A percentile compares a stretch with the other conserved stretches of the same genome.
Conservation (phyloP, 30 jellyfish, hydroid and myxozoan species). For the Cassiopea xamachana region DNA sequence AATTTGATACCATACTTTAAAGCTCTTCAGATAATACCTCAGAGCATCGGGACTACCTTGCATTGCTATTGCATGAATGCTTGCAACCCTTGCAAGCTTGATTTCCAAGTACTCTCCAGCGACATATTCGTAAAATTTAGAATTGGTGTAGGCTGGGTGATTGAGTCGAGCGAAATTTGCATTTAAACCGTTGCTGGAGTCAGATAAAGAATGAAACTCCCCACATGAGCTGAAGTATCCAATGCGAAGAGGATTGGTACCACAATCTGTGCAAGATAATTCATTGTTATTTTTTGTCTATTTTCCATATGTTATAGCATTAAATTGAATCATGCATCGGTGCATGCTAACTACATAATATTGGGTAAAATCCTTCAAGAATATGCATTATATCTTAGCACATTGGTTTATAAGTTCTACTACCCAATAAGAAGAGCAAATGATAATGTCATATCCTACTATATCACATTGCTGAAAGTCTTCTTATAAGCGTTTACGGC, state of each 20-base stretch:
- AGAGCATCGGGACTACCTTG: constrained; percentile 38
- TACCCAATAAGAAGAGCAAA: too few relatives aligned
- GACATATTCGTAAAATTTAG: constrained; percentile 11
- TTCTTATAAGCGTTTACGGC: too few relatives aligned
- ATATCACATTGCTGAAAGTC: too few relatives aligned
- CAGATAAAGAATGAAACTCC: constrained; percentile 14
- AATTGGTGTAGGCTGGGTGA: constrained; percentile 27
- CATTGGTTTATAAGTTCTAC: too few relatives aligned
- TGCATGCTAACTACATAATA: too few relatives aligned
- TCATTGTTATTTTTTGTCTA: too few relatives aligned
- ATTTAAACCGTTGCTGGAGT: constrained; percentile 2
- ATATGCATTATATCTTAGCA: too few relatives aligned
- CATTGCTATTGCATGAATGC: constrained; percentile 13
- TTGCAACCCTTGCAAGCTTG: constrained; percentile 4
- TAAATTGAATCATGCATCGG: too few relatives aligned
- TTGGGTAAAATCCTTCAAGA: too few relatives aligned
- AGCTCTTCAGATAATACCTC: constrained; percentile 24
- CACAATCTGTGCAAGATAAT: constrained; percentile 2
- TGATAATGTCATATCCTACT: too few relatives aligned
- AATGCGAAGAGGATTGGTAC: constrained; percentile 21
- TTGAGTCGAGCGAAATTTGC: constrained; percentile 35
- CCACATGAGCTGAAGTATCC: constrained; percentile 30
- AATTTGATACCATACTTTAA: constrained; percentile 26
- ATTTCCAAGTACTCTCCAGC: constrained; percentile 25
- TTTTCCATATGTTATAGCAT: too few relatives aligned